Base-by-base conservation (phyloP, 2,797 vertebrate species). In the Arnoldichthys spilopterus region DNA sequence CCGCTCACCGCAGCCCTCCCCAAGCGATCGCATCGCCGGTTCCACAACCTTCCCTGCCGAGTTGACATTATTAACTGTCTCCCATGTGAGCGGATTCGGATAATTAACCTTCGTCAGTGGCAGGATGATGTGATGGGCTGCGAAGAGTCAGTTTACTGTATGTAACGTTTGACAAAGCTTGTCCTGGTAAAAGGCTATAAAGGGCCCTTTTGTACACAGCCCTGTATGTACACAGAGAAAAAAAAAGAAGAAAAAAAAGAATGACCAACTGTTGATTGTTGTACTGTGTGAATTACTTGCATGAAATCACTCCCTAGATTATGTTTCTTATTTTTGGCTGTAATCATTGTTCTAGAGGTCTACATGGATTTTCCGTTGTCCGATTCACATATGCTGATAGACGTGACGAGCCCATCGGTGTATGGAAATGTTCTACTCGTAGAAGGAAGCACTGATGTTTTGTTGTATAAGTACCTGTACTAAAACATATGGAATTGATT, bases 241-340 rank as follows among this genome's bases (percentile, higher is more conserved):
- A n/a, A 43, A 18, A 37, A 72, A 69, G 37, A 8, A 8, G 37
- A 56, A 24, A 63, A 32, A 34, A n/a, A 43, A 18, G 43, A 72
- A 69, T 62, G 61, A 75, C 81, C 43, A 67, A 26, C 47, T 67
- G 32, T 75, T 51, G 53, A 69, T 74, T 43, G 74, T 76, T 75
- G 85, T 81, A 77, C 45, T 64, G 61, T 73, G 74, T 80, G 81
- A 81, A 82, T 87, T 74, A 67, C 62, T 82, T 89, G 87, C 87
- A 90, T 90, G 87, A 85, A 85, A 63, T 86, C 79, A 61, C 69
- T 80, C 78, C 66, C 74, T 84, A 70, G 72, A 86, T 79, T n/a
- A 34, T 73, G 3, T 34, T 63, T 6, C 51, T 71, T 67, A 82
- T 62, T 9, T 73, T 75, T 83, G 73, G 56, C 85, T 85, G 82